Evolutionary conservation across 2,113 vertebrate genomes (phyloP), one percentile per base, ranked within the genome.

Genomic region (Sebastes fasciatus): DNA sequence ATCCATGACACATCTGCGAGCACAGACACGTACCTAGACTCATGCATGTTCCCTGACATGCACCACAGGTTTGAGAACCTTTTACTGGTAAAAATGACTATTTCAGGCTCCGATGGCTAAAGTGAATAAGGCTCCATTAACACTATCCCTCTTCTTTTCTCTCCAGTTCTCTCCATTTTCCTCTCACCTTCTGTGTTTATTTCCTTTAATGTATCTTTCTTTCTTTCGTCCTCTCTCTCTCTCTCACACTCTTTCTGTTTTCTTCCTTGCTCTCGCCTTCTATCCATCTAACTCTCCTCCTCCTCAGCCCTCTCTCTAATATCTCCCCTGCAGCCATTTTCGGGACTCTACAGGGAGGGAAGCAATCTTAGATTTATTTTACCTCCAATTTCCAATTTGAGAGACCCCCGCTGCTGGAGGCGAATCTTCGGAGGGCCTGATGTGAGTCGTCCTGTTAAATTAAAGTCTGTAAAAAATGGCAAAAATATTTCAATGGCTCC

Each of bases 351-450:
- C 82, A 92, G 57, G 92, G 89, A 95, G 85, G 77, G 84, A 93
- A 72, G 80, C 83, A 86, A 93, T 89, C 91, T 94, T 86, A 92
- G 91, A 88, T 90, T 90, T 94, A 87, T 92, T 93, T 84, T 77
- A 90, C 94, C 92, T 92, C 86, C 86, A 79, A 84, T 84, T 92
- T 95, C 91, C 90, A 95, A 94, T 95, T 95, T 96, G 89, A 95
- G 93, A 95, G 87, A 88, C 91, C 93, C 94, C 94, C 93, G 91
- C 69, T 94, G 94, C 93, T 94, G 90, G 94, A 86, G 91, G 82
- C 87, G 91, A 90, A 89, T 85, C 85, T 83, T 87, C 63, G 34
- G 88, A 83, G 83, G 62, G 86, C 86, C 80, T 92, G 91, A 92
- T 89, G 88, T 83, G 88, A 91, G 89, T 86, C 40, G 74, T 93